phyloP scores from a whole-genome alignment of 2,797 vertebrate genomes.

The Ispidina lecontei region DNA sequence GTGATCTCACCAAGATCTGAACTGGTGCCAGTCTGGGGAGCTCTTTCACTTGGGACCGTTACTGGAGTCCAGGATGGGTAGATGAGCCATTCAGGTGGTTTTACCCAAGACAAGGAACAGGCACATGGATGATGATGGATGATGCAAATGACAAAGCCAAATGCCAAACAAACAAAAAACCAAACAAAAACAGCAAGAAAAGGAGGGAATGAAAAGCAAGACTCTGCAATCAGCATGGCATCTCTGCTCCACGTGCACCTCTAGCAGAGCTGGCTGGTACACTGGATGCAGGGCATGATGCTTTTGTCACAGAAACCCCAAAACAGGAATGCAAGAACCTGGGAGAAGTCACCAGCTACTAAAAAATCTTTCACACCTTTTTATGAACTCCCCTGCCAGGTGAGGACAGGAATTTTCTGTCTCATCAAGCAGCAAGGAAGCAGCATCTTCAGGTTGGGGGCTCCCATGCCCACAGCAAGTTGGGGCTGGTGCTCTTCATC shows the following conservation, averaged over 20 bases:
- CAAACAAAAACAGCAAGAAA: too few relatives aligned
- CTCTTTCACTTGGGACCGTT: not conserved
- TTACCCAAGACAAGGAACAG: rapidly evolving
- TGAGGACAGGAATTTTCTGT: not conserved
- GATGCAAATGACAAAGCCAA: not conserved
- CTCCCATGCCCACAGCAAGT: rapidly evolving
- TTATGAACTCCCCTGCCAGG: not conserved
- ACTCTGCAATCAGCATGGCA: not conserved
- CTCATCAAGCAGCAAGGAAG: not conserved
- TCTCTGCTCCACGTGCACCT: not conserved
- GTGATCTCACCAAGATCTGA: not conserved
- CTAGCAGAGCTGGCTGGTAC: not conserved
- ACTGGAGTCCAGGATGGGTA: not conserved
- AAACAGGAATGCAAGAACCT: not conserved
- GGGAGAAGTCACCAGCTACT: not conserved
- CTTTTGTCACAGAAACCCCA: not conserved
- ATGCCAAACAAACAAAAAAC: not conserved
- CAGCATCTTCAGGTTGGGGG: not conserved
- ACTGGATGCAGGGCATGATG: rapidly evolving
- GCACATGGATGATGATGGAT: rapidly evolving
- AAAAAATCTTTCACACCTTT: not conserved
- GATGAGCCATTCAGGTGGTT: not conserved
- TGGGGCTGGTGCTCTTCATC: not conserved
- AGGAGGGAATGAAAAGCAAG: not conserved
- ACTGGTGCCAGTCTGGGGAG: too few relatives aligned